Conservation (phyloP, 2,113 vertebrate genomes). For the Ptilonorhynchus violaceus region DNA sequence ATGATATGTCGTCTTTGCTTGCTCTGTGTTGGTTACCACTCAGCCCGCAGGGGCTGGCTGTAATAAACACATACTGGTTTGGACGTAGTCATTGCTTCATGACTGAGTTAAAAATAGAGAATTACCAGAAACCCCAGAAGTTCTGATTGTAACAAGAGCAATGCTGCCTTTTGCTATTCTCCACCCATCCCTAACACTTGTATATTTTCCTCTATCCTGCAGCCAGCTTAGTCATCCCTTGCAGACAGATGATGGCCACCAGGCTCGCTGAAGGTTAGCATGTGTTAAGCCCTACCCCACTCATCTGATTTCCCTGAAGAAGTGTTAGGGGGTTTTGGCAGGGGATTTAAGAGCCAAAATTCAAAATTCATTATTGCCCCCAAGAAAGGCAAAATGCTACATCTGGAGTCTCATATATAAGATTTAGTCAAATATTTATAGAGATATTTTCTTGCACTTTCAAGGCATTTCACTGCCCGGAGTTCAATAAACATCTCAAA, state of each 20-base stretch:
- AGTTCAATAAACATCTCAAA: neutral
- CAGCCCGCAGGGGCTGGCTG: neutral
- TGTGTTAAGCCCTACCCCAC: neutral
- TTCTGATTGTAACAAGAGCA: neutral
- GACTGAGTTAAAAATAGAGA: neutral
- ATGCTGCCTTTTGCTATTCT: neutral
- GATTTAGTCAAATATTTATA: neutral
- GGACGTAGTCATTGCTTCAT: neutral
- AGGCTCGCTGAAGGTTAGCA: neutral
- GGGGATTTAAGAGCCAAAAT: neutral
- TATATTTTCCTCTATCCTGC: neutral
- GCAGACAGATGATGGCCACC: neutral
- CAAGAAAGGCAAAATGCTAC: neutral
- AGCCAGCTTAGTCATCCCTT: neutral
- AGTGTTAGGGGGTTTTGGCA: neutral
- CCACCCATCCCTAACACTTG: neutral
- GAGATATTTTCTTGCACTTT: neutral
- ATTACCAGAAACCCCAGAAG: neutral
- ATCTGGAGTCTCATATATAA: neutral
- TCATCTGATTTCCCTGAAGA: neutral
- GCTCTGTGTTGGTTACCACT: neutral
- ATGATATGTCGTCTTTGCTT: neutral
- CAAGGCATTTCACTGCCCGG: neutral
- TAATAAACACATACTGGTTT: neutral
- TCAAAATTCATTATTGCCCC: too few species aligned